Evolutionary conservation across 1,140 invertebrate genomes (phyloP).

Genomic region (Drosophila nebulosa): DNA sequence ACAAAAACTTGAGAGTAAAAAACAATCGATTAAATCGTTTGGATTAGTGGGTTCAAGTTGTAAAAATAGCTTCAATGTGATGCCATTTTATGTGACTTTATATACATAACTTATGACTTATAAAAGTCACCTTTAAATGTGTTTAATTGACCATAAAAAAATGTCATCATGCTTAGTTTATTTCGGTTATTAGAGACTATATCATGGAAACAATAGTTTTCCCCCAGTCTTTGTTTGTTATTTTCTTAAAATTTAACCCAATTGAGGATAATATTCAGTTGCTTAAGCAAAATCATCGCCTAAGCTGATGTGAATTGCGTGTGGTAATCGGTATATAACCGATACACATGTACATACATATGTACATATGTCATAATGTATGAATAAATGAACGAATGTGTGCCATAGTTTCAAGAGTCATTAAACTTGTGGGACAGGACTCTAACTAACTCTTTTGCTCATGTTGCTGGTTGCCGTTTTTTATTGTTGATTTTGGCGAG

Average conservation of each 20-base stretch:
- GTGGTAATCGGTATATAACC: background rate
- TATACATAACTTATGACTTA: no score
- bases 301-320: slow-evolving; percentile 43
- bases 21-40: no score
- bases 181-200: no score
- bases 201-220: no score
- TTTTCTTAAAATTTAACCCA: background rate
- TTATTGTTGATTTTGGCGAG: slow-evolving; percentile 56
- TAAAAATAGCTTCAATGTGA: no score
- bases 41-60: no score
- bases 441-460: slow-evolving; percentile 36
- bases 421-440: slow-evolving; percentile 42
- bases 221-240: no score
- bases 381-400: slow-evolving; percentile 15
- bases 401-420: slow-evolving; percentile 36
- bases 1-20: no score
- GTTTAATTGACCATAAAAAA: background rate
- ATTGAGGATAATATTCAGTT: background rate
- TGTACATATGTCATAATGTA: no score
- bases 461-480: slow-evolving; percentile 31
- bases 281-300: slow-evolving; percentile 35
- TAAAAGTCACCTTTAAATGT: no score
- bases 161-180: no score
- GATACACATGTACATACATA: background rate
- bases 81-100: no score